A percentile compares a stretch with the other conserved stretches of the same genome.
Conservation (phyloP, 1,140 invertebrate species). For the Idris sp. region DNA sequence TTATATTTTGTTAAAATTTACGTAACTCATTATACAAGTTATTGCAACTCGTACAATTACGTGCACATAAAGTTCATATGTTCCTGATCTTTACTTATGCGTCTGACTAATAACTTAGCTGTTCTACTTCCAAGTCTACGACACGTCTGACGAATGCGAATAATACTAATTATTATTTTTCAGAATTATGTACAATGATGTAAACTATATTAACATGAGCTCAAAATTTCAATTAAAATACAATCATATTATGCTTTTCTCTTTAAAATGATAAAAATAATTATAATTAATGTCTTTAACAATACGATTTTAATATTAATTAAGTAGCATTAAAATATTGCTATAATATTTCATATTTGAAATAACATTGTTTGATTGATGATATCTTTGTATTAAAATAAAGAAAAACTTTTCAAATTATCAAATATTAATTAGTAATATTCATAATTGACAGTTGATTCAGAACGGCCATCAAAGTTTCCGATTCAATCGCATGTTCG, state of each 20-base stretch:
- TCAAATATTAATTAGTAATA: neutral
- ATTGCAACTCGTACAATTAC: conserved; percentile 37
- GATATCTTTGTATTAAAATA: too few relatives aligned
- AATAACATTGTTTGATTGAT: too few relatives aligned
- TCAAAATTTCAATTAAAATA: neutral
- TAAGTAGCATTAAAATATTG: too few relatives aligned
- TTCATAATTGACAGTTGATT: conserved; percentile 14
- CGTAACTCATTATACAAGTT: conserved; percentile 38
- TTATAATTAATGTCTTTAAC: too few relatives aligned
- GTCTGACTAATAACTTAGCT: conserved; percentile 37
- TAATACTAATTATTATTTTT: conserved; percentile 42
- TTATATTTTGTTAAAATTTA: conserved; percentile 34
- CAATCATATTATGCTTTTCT: too few relatives aligned
- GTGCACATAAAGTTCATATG: conserved; percentile 29
- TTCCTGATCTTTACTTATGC: conserved; percentile 31
- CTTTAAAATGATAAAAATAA: too few relatives aligned
- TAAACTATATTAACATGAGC: too few relatives aligned
- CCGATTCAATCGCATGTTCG: conserved; percentile 8
- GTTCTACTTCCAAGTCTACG: conserved; percentile 18
- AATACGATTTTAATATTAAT: too few relatives aligned
- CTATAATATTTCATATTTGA: too few relatives aligned
- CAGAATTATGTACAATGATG: too few relatives aligned
- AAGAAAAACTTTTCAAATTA: too few relatives aligned
- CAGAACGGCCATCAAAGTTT: conserved; percentile 5
- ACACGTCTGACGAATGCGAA: conserved; percentile 23